Evolutionary conservation across 2,797 vertebrate genomes (phyloP).

Genomic region (Pteronotus mesoamericanus): DNA sequence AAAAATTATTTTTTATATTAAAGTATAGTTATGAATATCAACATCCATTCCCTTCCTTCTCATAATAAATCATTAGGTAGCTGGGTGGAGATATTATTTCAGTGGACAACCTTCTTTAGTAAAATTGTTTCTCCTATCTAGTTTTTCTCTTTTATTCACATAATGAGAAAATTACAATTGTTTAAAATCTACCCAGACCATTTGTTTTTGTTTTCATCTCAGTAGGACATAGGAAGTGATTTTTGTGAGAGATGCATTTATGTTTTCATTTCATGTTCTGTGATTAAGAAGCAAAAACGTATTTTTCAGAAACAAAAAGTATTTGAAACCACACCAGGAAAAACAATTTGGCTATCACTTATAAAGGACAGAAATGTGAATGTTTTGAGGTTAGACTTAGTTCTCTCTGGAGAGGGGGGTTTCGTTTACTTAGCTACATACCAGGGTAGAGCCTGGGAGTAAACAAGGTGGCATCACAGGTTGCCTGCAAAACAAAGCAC

Average conservation of each 20-base stretch:
- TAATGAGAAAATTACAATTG: not conserved
- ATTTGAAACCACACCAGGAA: conserved; percentile 24
- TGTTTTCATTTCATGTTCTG: conserved; percentile 5
- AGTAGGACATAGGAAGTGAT: not conserved
- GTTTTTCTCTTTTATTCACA: not conserved
- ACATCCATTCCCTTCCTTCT: not conserved
- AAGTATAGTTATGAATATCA: not conserved
- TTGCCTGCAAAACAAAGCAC: conserved; percentile 15
- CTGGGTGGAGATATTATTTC: not conserved
- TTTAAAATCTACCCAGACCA: conserved; percentile 3
- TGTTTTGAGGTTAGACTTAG: not conserved
- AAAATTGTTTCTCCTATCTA: not conserved
- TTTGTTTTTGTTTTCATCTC: conserved; percentile 22
- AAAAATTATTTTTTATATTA: not conserved
- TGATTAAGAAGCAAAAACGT: conserved; percentile 31
- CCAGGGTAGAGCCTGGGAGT: not conserved
- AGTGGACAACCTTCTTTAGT: not conserved
- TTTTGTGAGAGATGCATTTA: conserved; percentile 22
- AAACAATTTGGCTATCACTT: conserved; percentile 31
- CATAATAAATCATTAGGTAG: not conserved
- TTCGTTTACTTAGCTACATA: not conserved
- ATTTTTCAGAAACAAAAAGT: conserved; percentile 34
- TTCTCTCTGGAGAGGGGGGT: not conserved
- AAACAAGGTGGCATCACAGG: not conserved
- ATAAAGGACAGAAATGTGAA: not conserved